Base-by-base conservation (phyloP, 2,888 invertebrate species). In the Rhaphigaster nebulosa region DNA sequence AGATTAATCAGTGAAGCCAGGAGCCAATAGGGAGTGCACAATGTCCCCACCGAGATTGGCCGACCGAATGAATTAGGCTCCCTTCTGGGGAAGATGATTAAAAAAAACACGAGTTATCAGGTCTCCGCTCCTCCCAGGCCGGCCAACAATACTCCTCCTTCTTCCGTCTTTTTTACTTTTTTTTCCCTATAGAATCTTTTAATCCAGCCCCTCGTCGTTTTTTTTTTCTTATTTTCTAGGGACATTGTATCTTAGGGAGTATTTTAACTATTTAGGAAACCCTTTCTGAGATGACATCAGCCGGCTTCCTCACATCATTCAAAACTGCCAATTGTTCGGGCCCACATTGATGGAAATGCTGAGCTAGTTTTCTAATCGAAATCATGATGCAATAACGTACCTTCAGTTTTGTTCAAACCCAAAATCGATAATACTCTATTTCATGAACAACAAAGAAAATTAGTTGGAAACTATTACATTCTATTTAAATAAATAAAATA, bases 91-190 rank as follows among this genome's bases (percentile, higher is more conserved):
- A 54, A 90, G 90, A 90, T 90, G 90, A 90, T 90, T 90, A 90
- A 90, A 90, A 70, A 90, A 90, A 90, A 80, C 80, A 80, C 80
- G 90, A 90, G 90, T 90, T 90, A 90, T 90, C 90, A 90, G 84
- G 84, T 80, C 34, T 56, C 90, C 54, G 34, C 87, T 70, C 65
- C 76, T 41, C 41, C 26, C 89, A 89, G 89, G 89, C 88, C 88
- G 88, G 26, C 76, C 89, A 76, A 89, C 88, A 90, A 90, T 80
- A 52, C 91, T 45, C 91, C 88, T 54, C 87, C 90, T 89, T 89
- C 90, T 89, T 89, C 88, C 52, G 29, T n/a, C 80, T 80, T 89
- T 76, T 89, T 45, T 89, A n/a, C 45, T 52, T 89, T 89, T 89
- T 89, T 89, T 89, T 50, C 18, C 18, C 89, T 76, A 41, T 70